Base-by-base conservation (phyloP, 2,888 invertebrate genomes). In the Cheilosia impressa region DNA sequence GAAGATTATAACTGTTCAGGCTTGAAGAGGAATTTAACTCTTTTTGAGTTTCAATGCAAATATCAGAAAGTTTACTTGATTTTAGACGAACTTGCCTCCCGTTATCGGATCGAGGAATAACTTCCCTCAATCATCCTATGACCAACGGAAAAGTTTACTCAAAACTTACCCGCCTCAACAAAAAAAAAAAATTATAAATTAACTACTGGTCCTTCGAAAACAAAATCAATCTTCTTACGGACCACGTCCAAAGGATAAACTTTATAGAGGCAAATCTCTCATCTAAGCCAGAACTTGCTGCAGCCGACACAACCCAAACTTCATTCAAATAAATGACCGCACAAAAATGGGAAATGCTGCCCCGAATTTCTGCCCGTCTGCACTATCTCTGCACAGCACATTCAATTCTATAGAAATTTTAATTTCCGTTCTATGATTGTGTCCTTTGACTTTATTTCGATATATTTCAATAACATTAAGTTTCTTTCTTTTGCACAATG, bases 391-490 rank as follows among this genome's bases (percentile, higher is more conserved):
- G 38, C 38, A 38, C 38, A 38, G 41, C 57, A 65, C 63, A 69
- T 60, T 53, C 62, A 47, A 63, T 69, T 69, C 57, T 24, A 52
- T 69, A 71, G 79, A 84, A 75, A 71, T 84, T 84, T 84, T 84
- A 84, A 84, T 84, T 79, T 84, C 84, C 84, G 79, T 71, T 79
- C 66, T 31, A 15, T 41, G 69, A 84, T 79, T 84, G 79, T 84
- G 79, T 84, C 69, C 75, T 84, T 84, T 76, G 84, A 79, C 65
- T 79, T 69, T 69, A 79, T 79, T 84, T 79, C 84, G 58, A 84
- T 84, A 71, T 84, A 84, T 84, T 84, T 76, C 79, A 84, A 84
- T 84, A 76, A 79, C 43, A 79, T 76, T 79, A 76, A 69, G 71
- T 75, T 84, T 63, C 69, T 65, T 79, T 79, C 79, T 69, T 68